Evolutionary conservation across 2,888 invertebrate species (phyloP).

Genomic region (Fragum sueziense): DNA sequence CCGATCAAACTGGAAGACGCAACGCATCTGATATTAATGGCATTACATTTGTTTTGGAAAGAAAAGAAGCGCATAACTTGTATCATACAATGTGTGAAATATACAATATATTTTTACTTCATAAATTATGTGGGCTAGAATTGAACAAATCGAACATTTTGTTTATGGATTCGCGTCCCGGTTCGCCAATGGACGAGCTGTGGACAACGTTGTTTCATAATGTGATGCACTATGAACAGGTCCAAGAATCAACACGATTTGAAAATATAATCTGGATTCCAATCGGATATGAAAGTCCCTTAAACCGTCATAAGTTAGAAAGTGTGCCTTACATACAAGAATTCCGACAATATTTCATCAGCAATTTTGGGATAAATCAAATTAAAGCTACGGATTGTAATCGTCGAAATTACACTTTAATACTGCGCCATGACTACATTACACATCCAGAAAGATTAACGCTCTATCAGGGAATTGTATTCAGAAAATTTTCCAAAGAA

Average conservation of each 20-base stretch:
- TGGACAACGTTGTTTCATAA: slow-evolving; percentile 44
- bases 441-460: too few relatives aligned
- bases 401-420: slow-evolving; percentile 34
- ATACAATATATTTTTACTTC: slow-evolving; percentile 48
- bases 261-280: slow-evolving; percentile 47
- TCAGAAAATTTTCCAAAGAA: too few relatives aligned
- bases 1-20: not conserved
- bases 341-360: slow-evolving; percentile 43
- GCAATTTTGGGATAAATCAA: slow-evolving; percentile 23
- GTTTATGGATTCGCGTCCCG: slow-evolving; percentile 56
- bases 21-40: not conserved
- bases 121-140: slow-evolving; percentile 32
- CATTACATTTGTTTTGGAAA: slow-evolving; percentile 34
- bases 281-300: slow-evolving; percentile 58
- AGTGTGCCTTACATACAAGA: slow-evolving; percentile 36
- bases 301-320: slow-evolving; percentile 47
- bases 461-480: too few relatives aligned
- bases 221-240: slow-evolving; percentile 20
- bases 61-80: slow-evolving; percentile 57
- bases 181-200: slow-evolving; percentile 44
- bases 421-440: slow-evolving; percentile 50
- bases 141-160: slow-evolving; percentile 30
- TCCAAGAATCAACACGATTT: slow-evolving; percentile 26
- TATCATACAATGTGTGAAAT: slow-evolving; percentile 59
- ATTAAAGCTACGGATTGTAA: slow-evolving; percentile 35